phyloP scores from a whole-genome alignment of 2,113 vertebrate genomes.

The Nicator chloris region DNA sequence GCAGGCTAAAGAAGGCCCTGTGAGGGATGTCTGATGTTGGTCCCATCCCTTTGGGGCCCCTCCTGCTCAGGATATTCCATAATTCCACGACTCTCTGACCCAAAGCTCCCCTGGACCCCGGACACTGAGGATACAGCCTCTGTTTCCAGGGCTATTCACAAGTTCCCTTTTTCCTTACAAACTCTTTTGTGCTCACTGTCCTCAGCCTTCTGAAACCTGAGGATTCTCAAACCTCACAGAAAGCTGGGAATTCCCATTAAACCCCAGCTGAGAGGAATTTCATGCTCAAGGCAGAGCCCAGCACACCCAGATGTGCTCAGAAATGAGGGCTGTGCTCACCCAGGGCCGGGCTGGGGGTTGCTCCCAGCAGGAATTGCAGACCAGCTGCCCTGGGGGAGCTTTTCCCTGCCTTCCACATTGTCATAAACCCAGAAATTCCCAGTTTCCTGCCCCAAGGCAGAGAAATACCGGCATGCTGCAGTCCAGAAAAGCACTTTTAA shows the following conservation, averaged over 20 bases:
- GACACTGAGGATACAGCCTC: too few species aligned
- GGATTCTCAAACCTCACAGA: neutral
- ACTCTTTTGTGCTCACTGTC: neutral
- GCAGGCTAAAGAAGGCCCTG: neutral
- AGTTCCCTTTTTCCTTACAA: neutral
- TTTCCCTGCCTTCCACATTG: neutral
- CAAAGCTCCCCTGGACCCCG: neutral
- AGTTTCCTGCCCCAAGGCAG: accelerated
- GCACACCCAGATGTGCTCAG: neutral
- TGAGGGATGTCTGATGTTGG: neutral
- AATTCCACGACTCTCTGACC: neutral
- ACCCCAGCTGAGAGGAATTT: neutral
- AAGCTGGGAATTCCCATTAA: neutral
- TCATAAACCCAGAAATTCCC: neutral
- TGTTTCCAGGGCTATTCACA: neutral
- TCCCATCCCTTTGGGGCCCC: neutral
- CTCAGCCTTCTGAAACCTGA: neutral
- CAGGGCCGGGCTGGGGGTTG: neutral
- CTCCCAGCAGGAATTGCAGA: neutral
- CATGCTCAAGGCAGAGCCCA: neutral
- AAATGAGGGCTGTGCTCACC: neutral
- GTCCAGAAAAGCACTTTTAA: neutral
- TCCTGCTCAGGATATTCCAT: neutral
- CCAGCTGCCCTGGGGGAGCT: neutral
- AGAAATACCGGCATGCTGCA: accelerated